A percentile compares a stretch with the other conserved stretches of the same genome.
phyloP scores from a whole-genome alignment of 2,797 vertebrate genomes.

The Clarias fuscus region DNA sequence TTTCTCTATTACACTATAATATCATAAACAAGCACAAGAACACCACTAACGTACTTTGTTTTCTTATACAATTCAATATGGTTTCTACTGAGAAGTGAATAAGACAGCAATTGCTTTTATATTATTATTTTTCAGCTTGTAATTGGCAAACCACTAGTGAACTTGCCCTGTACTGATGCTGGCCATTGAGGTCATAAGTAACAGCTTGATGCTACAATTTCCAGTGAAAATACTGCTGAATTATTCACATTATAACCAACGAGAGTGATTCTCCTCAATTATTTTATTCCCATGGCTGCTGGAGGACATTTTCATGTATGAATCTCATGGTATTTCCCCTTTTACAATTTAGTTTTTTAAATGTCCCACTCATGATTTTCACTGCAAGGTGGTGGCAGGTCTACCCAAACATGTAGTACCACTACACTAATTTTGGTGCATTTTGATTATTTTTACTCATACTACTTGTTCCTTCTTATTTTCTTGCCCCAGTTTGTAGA shows the following conservation, averaged over 20 bases:
- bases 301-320: background rate
- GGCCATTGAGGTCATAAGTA: background rate
- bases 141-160: background rate
- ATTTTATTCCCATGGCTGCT: background rate
- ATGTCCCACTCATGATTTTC: too few species aligned
- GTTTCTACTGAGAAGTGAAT: background rate
- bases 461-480: background rate
- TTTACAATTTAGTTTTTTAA: too few species aligned
- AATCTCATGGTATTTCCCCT: background rate
- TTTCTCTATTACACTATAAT: background rate
- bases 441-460: background rate
- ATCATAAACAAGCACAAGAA: background rate
- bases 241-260: constrained; percentile 13
- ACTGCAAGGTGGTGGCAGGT: too few species aligned
- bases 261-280: background rate
- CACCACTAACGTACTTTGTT: background rate
- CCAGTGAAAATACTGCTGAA: constrained; percentile 4
- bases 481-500: background rate
- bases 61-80: background rate
- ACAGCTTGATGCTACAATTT: background rate
- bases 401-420: constrained; percentile 54
- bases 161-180: background rate
- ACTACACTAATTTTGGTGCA: background rate
- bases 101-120: background rate
- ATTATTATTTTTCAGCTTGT: background rate